These are phyloP conservation scores for Leuciscus waleckii DNA, from an alignment of 2,797 vertebrate species.

Conservation along the genomic window DNA sequence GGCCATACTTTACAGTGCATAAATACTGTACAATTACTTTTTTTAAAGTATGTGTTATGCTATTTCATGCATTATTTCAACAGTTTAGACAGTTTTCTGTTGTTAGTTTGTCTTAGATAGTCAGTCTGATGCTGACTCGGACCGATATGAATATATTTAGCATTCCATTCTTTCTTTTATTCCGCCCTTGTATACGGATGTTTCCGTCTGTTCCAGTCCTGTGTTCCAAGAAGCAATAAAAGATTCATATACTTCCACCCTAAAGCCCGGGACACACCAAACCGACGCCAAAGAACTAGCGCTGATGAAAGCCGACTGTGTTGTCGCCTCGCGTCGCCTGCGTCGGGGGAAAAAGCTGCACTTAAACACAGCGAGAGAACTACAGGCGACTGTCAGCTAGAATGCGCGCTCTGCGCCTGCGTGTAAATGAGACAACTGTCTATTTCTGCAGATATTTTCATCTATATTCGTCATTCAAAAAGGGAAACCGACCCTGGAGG, in stretches of 20 bases:
- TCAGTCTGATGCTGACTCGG: conserved; percentile 55
- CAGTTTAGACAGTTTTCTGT: neutral
- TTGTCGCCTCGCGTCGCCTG: no score
- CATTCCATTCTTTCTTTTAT: conserved; percentile 59
- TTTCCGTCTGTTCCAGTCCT: conserved; percentile 60
- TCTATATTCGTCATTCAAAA: no score
- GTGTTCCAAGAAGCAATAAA: conserved; percentile 89
- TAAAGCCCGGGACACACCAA: conserved; percentile 34
- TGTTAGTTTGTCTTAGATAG: conserved; percentile 68
- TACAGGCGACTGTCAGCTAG: no score
- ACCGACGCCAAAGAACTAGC: no score
- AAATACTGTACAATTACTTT: neutral
- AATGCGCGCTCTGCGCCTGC: no score
- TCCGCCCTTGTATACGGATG: neutral
- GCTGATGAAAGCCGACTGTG: no score
- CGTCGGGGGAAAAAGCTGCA: no score
- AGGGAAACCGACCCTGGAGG: no score
- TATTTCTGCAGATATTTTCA: no score
- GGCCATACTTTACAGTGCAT: neutral
- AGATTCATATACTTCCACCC: conserved; percentile 86
- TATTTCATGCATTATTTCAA: neutral
- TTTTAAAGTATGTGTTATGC: neutral
- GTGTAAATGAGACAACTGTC: no score
- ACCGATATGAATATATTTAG: conserved; percentile 79
- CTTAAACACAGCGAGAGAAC: no score